Evolutionary conservation across 2,797 vertebrate genomes (phyloP), one percentile per base, ranked within the genome.

Genomic region (Corythornis leucogaster): DNA sequence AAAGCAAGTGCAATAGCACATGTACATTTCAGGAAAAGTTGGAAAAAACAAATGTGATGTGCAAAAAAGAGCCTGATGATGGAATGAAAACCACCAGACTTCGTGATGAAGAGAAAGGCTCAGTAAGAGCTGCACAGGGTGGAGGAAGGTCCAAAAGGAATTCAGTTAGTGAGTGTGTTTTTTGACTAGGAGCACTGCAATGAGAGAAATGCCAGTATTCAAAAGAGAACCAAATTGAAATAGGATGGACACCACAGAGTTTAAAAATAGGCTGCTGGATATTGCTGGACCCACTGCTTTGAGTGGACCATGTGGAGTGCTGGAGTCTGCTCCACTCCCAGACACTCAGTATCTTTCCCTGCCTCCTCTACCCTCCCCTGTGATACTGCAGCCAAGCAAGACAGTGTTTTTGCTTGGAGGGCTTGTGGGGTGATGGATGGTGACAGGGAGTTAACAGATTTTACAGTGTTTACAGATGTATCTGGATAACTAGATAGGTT

Each of bases 401-500:
- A 9, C 22, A 5, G 19, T 4, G n/a, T 7, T 42, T 30, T 30
- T 24, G 30, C 20, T 42, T n/a, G 48, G 62, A 38, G 58, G 35
- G 33, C 38, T 13, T n/a, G 74, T 9, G 33, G 35, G 45, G 43
- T 28, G 45, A n/a, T 15, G 43, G 31, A 21, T 43, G 45, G 31
- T 48, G 66, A 45, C 42, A 58, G 16, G 51, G 12, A 58, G 31
- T 16, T 40, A 35, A 16, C 0, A 2, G 38, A 15, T 40, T 85
- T 80, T 19, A 21, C 76, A 22, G 57, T 2, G 1, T 46, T 73
- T n/a, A 35, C 57, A 53, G 43, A 2, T 6, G 54, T 9, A 8
- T 6, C 0, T 5, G 26, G 62, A 55, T 21, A 51, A n/a, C n/a
- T 78, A 46, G 58, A 24, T 1, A 43, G 61, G 17, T 4, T 1